These are phyloP conservation scores for Schizopygopsis malacanthus DNA, from an alignment of 2,797 vertebrate genomes.

Conservation along the genomic window DNA sequence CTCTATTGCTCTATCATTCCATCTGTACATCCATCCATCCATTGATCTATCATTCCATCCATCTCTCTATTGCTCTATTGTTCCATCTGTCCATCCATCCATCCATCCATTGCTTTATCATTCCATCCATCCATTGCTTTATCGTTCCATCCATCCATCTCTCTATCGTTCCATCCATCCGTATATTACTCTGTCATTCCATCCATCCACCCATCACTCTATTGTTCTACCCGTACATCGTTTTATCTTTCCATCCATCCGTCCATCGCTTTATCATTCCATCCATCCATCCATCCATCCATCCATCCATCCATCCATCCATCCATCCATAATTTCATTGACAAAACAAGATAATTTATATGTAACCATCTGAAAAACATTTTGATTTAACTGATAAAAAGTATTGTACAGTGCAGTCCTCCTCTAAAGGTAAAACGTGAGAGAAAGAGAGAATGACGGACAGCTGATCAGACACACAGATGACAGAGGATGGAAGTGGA, in stretches of 20 bases:
- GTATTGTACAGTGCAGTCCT: not conserved
- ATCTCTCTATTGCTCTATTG: not conserved
- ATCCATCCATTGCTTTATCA: too few species aligned
- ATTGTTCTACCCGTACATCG: not conserved
- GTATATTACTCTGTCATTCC: too few species aligned
- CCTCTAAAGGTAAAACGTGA: not conserved
- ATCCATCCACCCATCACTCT: not conserved
- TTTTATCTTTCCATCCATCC: not conserved
- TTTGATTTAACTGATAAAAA: not conserved
- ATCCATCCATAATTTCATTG: not conserved
- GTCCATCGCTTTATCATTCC: not conserved
- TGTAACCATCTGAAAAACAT: not conserved
- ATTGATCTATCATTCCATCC: not conserved
- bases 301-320: not conserved
- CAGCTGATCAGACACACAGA: not conserved
- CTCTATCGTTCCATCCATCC: not conserved
- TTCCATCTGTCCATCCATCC: accelerated
- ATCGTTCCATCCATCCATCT: not conserved
- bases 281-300: not conserved
- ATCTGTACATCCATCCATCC: not conserved
- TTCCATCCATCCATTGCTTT: not conserved
- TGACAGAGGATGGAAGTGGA: not conserved
- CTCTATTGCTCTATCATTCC: not conserved
- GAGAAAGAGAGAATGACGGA: not conserved
- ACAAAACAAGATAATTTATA: not conserved